Conservation (phyloP, 1,140 invertebrate genomes). For the Pseudachorutes palmiensis region DNA sequence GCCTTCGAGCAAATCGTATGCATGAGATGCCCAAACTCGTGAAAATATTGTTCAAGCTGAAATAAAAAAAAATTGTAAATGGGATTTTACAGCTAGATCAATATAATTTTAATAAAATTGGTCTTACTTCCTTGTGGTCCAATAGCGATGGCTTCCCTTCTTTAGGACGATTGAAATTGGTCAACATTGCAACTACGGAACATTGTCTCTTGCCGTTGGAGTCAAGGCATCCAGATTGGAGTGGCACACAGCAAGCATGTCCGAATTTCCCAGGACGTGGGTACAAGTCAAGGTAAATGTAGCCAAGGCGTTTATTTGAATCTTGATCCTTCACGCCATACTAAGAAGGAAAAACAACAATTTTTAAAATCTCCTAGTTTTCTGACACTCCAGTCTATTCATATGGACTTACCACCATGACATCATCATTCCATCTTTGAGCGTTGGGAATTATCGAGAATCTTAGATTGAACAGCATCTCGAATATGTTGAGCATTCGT, state of each 20-base stretch:
- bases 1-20: slow-evolving; percentile 49
- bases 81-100: neutral
- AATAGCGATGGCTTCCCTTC: slow-evolving; percentile 48
- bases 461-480: slow-evolving; percentile 47
- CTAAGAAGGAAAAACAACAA: slow-evolving; percentile 34
- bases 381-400: neutral
- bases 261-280: slow-evolving; percentile 52
- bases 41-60: slow-evolving; percentile 51
- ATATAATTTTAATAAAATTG: neutral
- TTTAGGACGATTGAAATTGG: slow-evolving; percentile 51
- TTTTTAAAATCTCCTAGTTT: neutral
- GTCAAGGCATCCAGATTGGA: slow-evolving; percentile 46
- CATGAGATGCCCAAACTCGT: slow-evolving; percentile 55
- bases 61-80: slow-evolving; percentile 15
- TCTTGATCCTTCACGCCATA: slow-evolving; percentile 46
- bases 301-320: slow-evolving; percentile 45
- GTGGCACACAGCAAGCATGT: slow-evolving; percentile 31
- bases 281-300: slow-evolving; percentile 51
- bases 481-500: slow-evolving; percentile 49
- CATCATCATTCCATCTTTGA: slow-evolving; percentile 49
- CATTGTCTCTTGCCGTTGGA: slow-evolving; percentile 43
- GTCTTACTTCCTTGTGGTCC: slow-evolving; percentile 48
- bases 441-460: slow-evolving; percentile 44
- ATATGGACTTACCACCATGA: slow-evolving; percentile 45
- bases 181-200: slow-evolving; percentile 49